Percentiles rank a stretch among this genome's conserved stretches.
These are phyloP conservation scores for Andrena minutula DNA, from an alignment of 2,888 invertebrate species.

Conservation along the genomic window DNA sequence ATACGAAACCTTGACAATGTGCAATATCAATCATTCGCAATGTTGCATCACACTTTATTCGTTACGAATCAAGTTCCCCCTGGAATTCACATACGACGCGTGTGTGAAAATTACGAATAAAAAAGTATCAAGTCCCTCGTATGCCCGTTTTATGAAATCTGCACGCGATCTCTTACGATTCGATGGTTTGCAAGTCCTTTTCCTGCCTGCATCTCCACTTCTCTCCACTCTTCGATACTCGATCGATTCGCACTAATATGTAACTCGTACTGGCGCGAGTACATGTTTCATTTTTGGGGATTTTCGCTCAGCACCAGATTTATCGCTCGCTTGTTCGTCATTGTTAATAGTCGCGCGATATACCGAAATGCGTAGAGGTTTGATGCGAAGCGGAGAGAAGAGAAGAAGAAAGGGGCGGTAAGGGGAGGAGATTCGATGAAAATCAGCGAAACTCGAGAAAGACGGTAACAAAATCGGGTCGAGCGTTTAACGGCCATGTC, in stretches of 20 bases:
- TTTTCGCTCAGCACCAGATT: background rate
- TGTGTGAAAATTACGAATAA: background rate
- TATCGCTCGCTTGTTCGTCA: background rate
- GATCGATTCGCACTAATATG: background rate
- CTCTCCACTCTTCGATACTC: background rate
- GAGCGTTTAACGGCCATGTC: constrained; percentile 69
- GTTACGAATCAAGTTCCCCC: background rate
- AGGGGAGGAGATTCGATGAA: background rate
- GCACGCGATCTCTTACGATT: constrained; percentile 4
- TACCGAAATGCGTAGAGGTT: background rate
- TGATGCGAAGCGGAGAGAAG: background rate
- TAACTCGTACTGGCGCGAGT: constrained; percentile 16
- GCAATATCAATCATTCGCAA: background rate
- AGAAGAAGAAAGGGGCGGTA: background rate
- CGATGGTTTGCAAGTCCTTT: background rate
- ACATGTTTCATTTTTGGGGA: background rate
- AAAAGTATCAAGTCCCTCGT: background rate
- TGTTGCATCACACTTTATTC: background rate
- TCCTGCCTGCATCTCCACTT: background rate
- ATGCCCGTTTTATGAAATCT: constrained; percentile 25
- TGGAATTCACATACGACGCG: background rate
- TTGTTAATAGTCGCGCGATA: background rate
- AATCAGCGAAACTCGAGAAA: constrained; percentile 1
- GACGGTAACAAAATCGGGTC: background rate
- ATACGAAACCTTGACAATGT: background rate